Conservation (phyloP, 2,113 vertebrate species). For the Sylvia atricapilla region DNA sequence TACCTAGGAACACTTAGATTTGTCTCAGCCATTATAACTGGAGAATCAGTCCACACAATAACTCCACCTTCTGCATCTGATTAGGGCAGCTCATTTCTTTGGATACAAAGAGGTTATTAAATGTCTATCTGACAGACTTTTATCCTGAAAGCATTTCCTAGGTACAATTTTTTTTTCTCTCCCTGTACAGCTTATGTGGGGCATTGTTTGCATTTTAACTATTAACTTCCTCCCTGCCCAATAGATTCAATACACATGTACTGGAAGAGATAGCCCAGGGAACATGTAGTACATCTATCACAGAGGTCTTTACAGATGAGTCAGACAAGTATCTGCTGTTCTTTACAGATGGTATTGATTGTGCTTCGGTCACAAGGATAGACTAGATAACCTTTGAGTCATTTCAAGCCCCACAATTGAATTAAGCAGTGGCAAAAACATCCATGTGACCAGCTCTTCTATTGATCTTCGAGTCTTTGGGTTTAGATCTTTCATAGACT, state of each 20-base stretch:
- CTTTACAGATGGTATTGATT: background rate
- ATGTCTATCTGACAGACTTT: background rate
- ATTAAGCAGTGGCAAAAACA: background rate
- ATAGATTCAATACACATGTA: background rate
- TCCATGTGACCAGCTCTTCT: background rate
- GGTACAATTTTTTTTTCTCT: background rate
- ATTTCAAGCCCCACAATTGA: background rate
- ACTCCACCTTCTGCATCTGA: background rate
- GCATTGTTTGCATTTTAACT: background rate
- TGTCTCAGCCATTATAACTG: background rate
- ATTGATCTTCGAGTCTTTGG: background rate
- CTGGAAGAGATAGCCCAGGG: background rate
- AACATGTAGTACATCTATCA: background rate
- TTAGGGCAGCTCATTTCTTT: background rate
- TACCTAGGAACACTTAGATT: background rate
- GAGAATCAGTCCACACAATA: background rate
- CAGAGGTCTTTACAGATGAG: background rate
- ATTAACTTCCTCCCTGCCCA: background rate
- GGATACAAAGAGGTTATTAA: background rate
- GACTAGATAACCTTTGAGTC: background rate
- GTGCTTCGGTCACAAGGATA: background rate
- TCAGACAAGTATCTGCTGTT: slow-evolving; percentile 26
- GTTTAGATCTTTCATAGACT: background rate
- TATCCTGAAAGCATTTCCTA: background rate
- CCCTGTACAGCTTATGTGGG: background rate